A percentile compares a stretch with the other conserved stretches of the same genome.
phyloP scores from a whole-genome alignment of 2,888 invertebrate species.

The Drosophila longiperda region DNA sequence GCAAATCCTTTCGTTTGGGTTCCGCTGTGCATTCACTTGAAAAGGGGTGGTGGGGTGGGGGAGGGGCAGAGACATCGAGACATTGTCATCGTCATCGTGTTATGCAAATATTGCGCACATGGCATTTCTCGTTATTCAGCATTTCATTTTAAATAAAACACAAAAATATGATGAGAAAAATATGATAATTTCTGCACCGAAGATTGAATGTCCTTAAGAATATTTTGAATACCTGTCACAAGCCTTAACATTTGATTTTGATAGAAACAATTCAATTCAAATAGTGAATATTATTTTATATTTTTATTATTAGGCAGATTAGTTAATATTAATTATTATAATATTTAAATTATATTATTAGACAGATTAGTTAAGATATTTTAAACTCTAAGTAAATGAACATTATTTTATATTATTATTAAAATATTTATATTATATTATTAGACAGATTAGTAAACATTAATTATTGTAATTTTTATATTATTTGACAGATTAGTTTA shows the following conservation, averaged over 20 bases:
- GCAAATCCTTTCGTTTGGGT: constrained; percentile 59
- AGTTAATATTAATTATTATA: not conserved
- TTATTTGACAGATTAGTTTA: not conserved
- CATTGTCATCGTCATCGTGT: constrained; percentile 53
- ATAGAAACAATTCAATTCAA: not conserved
- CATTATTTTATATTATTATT: too few relatives aligned
- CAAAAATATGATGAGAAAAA: not conserved
- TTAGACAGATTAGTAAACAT: not conserved
- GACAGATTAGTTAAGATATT: too few relatives aligned
- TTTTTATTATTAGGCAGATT: not conserved
- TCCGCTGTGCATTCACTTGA: constrained; percentile 51
- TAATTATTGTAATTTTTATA: too few relatives aligned
- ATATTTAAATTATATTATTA: too few relatives aligned
- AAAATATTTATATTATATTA: too few relatives aligned
- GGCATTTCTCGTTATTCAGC: constrained; percentile 24
- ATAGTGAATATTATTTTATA: not conserved
- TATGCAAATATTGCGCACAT: constrained; percentile 72
- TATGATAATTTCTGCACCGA: constrained; percentile 1
- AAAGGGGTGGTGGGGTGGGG: not conserved
- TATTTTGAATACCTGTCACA: not conserved
- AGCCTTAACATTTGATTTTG: not conserved
- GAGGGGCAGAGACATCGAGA: constrained; percentile 45
- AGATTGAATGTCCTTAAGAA: constrained; percentile 2
- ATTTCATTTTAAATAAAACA: constrained; percentile 30
- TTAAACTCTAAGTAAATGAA: too few relatives aligned